Evolutionary conservation across 2,888 invertebrate genomes (phyloP).

Genomic region (Spilarctia lutea): DNA sequence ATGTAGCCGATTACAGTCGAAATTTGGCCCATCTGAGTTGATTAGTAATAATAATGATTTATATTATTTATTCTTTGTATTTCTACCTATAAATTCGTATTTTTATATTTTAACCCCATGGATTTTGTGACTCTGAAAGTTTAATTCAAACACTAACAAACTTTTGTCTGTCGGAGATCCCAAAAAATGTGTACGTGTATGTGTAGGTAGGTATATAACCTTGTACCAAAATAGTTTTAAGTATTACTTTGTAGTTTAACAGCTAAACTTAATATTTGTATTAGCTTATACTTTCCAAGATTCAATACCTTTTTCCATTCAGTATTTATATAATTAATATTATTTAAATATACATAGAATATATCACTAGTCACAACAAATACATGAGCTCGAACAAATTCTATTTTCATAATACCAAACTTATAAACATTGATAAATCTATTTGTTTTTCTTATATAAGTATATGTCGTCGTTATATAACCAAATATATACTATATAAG

Average conservation of each 20-base stretch:
- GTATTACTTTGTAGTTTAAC: not conserved
- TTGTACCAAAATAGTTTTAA: not conserved
- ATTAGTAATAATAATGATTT: not conserved
- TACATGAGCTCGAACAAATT: conserved; percentile 44
- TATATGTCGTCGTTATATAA: conserved; percentile 39
- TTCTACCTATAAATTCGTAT: not conserved
- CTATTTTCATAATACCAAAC: conserved; percentile 46
- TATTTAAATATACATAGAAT: not conserved
- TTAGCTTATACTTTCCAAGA: not conserved
- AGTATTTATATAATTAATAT: not conserved
- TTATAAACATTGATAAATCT: conserved; percentile 61
- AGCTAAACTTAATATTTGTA: not conserved
- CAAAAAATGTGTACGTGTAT: not conserved
- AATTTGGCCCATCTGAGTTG: not conserved
- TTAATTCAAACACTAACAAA: not conserved
- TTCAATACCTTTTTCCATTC: not conserved
- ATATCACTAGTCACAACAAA: not conserved
- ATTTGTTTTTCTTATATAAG: conserved; percentile 60
- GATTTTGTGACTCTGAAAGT: not conserved
- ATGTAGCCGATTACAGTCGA: not conserved
- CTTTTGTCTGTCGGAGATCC: not conserved
- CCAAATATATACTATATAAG: not conserved
- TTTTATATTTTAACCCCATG: not conserved
- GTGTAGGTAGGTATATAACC: too few relatives aligned
- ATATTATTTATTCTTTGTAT: not conserved